Conservation (phyloP, 1,140 invertebrate species). For the Conopomorpha cramerella region DNA sequence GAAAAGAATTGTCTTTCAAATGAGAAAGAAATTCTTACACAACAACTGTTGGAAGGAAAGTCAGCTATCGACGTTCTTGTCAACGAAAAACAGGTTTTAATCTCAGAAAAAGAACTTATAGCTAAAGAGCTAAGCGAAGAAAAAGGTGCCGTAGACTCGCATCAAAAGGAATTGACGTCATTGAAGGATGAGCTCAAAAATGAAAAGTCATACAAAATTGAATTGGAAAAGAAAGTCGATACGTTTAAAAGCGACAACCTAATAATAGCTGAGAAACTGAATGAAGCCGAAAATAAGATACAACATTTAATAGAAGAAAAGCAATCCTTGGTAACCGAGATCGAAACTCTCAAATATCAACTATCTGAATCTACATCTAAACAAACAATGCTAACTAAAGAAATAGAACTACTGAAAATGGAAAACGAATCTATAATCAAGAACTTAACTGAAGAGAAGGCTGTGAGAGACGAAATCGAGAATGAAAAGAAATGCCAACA, state of each 20-base stretch:
- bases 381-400: too few relatives aligned
- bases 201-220: too few relatives aligned
- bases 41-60: constrained; percentile 16
- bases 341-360: too few relatives aligned
- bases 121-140: constrained; percentile 7
- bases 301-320: constrained; percentile 12
- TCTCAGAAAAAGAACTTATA: constrained; percentile 8
- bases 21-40: constrained; percentile 15
- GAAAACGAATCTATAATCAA: constrained; percentile 14
- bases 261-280: constrained; percentile 10
- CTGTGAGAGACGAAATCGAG: constrained; percentile 9
- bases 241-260: too few relatives aligned
- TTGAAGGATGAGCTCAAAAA: too few relatives aligned
- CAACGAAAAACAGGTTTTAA: constrained; percentile 10
- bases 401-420: constrained; percentile 10
- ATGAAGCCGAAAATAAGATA: constrained; percentile 5
- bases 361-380: too few relatives aligned
- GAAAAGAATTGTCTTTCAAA: too few relatives aligned
- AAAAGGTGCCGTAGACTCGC: too few relatives aligned
- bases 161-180: too few relatives aligned
- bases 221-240: too few relatives aligned
- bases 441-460: constrained; percentile 9
- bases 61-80: constrained; percentile 10
- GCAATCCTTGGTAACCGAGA: constrained; percentile 14
- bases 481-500: constrained; percentile 6